These are phyloP conservation scores for Druceiella hillmani DNA, from an alignment of 2,888 invertebrate genomes.

Conservation along the genomic window DNA sequence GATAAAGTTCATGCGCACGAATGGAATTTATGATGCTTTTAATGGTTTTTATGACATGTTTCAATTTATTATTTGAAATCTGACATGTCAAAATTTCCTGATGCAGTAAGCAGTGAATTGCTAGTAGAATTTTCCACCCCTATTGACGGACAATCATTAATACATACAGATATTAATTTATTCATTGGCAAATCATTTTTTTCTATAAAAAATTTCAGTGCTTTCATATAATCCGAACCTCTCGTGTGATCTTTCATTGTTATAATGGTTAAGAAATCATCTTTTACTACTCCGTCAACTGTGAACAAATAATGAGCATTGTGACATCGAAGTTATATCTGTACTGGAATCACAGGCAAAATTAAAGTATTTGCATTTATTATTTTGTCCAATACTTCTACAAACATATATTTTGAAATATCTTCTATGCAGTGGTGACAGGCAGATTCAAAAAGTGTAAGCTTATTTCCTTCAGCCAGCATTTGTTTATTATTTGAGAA, in stretches of 20 bases:
- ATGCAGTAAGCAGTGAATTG: constrained; percentile 10
- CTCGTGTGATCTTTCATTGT: constrained; percentile 9
- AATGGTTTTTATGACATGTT: constrained; percentile 8
- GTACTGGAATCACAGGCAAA: constrained; percentile 17
- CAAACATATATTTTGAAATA: constrained; percentile 11
- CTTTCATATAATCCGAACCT: constrained; percentile 6
- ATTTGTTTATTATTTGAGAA: constrained; percentile 8
- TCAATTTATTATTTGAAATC: constrained; percentile 10
- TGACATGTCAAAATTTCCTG: constrained; percentile 12
- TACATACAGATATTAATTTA: constrained; percentile 13
- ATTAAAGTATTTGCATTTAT: constrained; percentile 14
- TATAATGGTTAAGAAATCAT: constrained; percentile 7
- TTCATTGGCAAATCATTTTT: background rate
- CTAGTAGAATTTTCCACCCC: constrained; percentile 9
- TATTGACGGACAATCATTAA: constrained; percentile 16
- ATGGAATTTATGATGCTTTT: constrained; percentile 9
- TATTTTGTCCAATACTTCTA: constrained; percentile 9
- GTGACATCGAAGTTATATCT: constrained; percentile 16
- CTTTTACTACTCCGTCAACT: constrained; percentile 7
- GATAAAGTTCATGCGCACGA: too few species aligned
- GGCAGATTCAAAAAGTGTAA: constrained; percentile 9
- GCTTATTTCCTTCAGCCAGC: constrained; percentile 2
- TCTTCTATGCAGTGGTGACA: constrained; percentile 12
- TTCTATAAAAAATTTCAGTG: background rate
- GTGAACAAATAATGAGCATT: constrained; percentile 16